Conservation (phyloP, 2,113 vertebrate genomes). For the Actinemys pallida region DNA sequence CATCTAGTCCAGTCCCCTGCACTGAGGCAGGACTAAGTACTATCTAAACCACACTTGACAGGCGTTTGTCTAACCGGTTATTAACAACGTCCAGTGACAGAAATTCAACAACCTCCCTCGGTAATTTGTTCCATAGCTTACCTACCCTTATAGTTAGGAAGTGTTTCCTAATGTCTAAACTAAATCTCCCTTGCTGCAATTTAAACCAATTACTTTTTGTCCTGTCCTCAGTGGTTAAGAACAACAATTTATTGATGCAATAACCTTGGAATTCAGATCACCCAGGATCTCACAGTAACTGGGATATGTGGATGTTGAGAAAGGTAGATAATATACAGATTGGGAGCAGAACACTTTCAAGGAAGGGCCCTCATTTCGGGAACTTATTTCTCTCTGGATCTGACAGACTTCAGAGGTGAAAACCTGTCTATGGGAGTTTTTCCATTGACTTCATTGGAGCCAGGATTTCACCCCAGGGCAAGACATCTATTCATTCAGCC, state of each 20-base stretch:
- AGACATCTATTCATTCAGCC: not conserved
- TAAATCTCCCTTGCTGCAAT: not conserved
- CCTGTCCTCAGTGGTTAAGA: not conserved
- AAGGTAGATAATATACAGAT: constrained; percentile 3
- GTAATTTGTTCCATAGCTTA: not conserved
- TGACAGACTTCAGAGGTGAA: not conserved
- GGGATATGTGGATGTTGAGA: not conserved
- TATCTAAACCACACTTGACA: not conserved
- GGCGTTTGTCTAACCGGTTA: not conserved
- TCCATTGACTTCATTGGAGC: not conserved
- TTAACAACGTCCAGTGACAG: not conserved
- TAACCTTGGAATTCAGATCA: not conserved
- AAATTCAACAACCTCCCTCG: not conserved
- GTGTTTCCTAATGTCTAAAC: not conserved
- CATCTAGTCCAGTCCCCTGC: not conserved
- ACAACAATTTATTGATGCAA: not conserved
- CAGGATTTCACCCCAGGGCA: not conserved
- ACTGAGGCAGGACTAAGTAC: not conserved
- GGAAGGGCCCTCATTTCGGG: not conserved
- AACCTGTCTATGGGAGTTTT: not conserved
- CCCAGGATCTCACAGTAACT: not conserved
- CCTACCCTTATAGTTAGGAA: not conserved
- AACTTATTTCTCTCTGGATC: constrained; percentile 31
- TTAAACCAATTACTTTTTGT: not conserved
- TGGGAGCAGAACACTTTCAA: constrained; percentile 34